These are phyloP conservation scores for Pipistrellus pygmaeus DNA, from an alignment of 2,797 vertebrate species.

Conservation along the genomic window DNA sequence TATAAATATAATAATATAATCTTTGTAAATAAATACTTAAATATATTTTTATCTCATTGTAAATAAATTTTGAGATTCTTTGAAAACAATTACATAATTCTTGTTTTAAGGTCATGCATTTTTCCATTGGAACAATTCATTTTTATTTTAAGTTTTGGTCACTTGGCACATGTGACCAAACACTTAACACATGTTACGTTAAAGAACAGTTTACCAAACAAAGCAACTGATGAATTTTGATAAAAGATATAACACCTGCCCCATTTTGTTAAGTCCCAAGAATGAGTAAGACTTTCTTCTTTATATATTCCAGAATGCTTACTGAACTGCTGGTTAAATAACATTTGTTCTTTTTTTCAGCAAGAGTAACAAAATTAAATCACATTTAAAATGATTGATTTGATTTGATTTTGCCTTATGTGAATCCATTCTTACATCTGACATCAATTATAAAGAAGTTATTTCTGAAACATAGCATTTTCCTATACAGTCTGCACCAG, in stretches of 20 bases:
- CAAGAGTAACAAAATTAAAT: neutral
- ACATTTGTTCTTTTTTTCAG: neutral
- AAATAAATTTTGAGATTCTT: neutral
- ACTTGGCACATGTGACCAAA: neutral
- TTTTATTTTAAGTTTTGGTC: neutral
- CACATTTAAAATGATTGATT: neutral
- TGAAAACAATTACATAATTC: neutral
- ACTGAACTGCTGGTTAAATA: neutral
- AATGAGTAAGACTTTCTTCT: neutral
- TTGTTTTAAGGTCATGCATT: neutral
- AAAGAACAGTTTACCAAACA: neutral
- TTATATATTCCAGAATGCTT: neutral
- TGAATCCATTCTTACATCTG: neutral
- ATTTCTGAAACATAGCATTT: neutral
- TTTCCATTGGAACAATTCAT: neutral
- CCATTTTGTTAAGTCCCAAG: neutral
- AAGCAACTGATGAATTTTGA: neutral
- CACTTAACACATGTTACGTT: no score
- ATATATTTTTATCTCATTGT: neutral
- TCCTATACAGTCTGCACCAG: neutral
- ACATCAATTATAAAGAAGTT: neutral
- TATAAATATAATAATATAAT: neutral
- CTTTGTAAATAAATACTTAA: neutral
- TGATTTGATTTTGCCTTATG: neutral
- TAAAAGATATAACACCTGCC: neutral